A percentile compares a stretch with the other conserved stretches of the same genome.
These are phyloP conservation scores for Phaenicophaeus curvirostris DNA, from an alignment of 2,797 vertebrate species.

Conservation along the genomic window DNA sequence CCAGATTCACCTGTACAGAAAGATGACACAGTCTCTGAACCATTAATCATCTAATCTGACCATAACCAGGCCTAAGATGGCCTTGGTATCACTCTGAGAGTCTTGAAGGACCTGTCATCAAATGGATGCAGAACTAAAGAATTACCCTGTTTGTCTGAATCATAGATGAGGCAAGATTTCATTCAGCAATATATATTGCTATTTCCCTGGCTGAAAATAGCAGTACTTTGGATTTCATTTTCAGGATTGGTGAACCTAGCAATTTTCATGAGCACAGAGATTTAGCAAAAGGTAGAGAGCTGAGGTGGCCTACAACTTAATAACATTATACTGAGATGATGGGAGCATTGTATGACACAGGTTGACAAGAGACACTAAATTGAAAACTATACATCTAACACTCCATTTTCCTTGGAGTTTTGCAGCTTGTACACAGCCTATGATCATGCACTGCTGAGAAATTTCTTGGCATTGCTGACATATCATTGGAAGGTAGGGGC, in stretches of 20 bases:
- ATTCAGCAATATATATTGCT: background rate
- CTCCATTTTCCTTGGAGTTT: conserved; percentile 43
- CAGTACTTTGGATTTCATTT: background rate
- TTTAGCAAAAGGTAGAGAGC: background rate
- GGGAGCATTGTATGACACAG: conserved; percentile 8
- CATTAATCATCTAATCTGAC: background rate
- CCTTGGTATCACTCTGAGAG: background rate
- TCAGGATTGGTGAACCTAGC: background rate
- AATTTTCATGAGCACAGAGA: background rate
- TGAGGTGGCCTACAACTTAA: background rate
- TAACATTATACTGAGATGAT: conserved; percentile 5
- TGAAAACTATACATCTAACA: background rate
- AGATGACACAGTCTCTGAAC: background rate
- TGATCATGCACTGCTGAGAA: background rate
- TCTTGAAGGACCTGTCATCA: background rate
- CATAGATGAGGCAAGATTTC: background rate
- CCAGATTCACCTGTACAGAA: background rate
- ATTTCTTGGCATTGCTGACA: background rate
- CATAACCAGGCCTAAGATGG: background rate
- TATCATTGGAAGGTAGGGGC: background rate
- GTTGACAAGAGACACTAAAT: conserved; percentile 32
- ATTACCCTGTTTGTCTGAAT: background rate
- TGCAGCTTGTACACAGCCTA: background rate
- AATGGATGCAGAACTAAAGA: background rate
- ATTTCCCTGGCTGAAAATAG: background rate